Base-by-base conservation (phyloP, 1,140 invertebrate species). In the Thaumatotibia leucotreta region DNA sequence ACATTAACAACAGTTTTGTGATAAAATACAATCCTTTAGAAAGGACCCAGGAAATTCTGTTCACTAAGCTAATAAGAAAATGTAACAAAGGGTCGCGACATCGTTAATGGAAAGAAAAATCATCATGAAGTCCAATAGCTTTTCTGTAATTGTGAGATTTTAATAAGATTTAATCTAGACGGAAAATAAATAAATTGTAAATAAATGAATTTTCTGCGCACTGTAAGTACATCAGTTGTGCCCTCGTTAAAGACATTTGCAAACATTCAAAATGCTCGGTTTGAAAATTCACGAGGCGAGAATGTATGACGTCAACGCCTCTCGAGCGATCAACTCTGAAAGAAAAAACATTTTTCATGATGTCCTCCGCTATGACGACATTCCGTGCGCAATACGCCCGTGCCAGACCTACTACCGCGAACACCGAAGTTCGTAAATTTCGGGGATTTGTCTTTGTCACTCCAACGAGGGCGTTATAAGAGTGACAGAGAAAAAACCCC, bases 311-410 rank as follows among this genome's bases (percentile, higher is more conserved):
- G 79, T 78, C 77, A 83, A 65, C 45, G 64, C 33, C 52, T 67
- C 64, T 39, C 65, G 67, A 70, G 63, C 70, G 71, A 65, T 72
- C 65, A 68, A 65, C 69, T 72, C 71, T 72, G 73, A 74, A 79
- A 79, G 75, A 79, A 82, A 76, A 80, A 77, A 80, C 74, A 80
- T 77, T 77, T 82, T 82, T 80, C 76, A 79, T 73, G 71, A 76
- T 75, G 72, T 74, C 67, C 70, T 74, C 68, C 45, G 52, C 58
- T 39, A 65, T 70, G 73, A 71, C 70, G 72, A 69, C 74, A 75
- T 31, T 69, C 45, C 65, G 69, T 66, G 76, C 68, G 66, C 72
- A 76, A 68, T 67, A 68, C 70, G 65, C 39, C 62, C 50, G 52
- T 45, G 64, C 6, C 61, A n/a, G n/a, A n/a, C n/a, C n/a, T n/a